Percentiles rank a stretch among this genome's conserved stretches.
Conservation (phyloP, 2,113 vertebrate genomes). For the Azemiops feae region DNA sequence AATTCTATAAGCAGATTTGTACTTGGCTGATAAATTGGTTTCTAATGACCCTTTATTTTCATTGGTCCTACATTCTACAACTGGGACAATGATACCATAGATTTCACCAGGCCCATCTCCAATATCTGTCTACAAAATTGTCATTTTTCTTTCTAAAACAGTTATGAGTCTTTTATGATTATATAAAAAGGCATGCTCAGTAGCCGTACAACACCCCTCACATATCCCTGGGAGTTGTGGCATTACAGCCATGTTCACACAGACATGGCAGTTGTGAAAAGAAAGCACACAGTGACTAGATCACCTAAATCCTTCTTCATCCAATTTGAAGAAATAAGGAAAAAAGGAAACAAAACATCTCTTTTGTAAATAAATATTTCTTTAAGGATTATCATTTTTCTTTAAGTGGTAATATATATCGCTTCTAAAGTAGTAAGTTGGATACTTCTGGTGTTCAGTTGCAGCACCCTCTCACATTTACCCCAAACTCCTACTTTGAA, state of each 20-base stretch:
- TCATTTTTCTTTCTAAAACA: neutral
- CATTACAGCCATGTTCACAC: neutral
- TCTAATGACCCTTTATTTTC: neutral
- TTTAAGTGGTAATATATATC: no score
- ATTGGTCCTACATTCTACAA: neutral
- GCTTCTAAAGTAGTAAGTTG: neutral
- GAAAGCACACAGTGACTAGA: neutral
- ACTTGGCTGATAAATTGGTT: slow-evolving; percentile 6
- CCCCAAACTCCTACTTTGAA: neutral
- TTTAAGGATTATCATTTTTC: neutral
- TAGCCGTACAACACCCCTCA: neutral
- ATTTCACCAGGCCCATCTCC: neutral
- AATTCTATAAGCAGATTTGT: slow-evolving; percentile 16
- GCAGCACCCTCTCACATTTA: neutral
- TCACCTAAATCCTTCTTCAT: neutral
- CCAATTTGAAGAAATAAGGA: neutral
- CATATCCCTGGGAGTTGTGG: no score
- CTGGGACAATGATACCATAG: neutral
- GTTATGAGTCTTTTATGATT: neutral
- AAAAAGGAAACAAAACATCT: neutral
- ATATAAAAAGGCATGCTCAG: neutral
- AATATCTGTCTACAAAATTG: neutral
- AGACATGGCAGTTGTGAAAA: neutral
- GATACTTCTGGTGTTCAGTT: neutral
- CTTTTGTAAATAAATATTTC: neutral